These are phyloP conservation scores for Podilymbus podiceps DNA, from an alignment of 2,113 vertebrate species.

Conservation along the genomic window DNA sequence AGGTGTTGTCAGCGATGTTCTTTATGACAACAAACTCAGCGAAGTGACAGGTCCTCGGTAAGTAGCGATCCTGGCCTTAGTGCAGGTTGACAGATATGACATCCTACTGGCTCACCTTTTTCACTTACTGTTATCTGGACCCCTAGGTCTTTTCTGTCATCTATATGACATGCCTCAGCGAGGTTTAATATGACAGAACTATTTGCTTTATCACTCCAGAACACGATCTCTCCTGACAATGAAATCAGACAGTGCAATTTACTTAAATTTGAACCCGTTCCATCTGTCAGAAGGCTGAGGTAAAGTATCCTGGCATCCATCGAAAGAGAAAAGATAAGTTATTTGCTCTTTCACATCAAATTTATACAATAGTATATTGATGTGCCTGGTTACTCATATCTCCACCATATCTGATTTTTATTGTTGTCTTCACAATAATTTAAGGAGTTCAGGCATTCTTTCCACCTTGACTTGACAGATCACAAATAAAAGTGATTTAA, in stretches of 20 bases:
- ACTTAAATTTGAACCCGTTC: constrained; percentile 37
- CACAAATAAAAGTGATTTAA: constrained; percentile 24
- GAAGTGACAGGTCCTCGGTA: constrained; percentile 5
- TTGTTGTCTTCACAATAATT: constrained; percentile 44
- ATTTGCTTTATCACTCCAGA: constrained; percentile 60
- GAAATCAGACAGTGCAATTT: constrained; percentile 59
- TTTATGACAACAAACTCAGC: not conserved
- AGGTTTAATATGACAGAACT: constrained; percentile 74
- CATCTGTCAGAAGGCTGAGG: constrained; percentile 65
- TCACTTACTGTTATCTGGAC: constrained; percentile 76
- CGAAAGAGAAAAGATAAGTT: constrained; percentile 48
- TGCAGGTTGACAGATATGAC: constrained; percentile 61
- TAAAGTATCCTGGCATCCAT: constrained; percentile 69
- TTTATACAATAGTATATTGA: constrained; percentile 43
- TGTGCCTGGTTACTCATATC: constrained; percentile 16
- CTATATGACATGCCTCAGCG: constrained; percentile 22
- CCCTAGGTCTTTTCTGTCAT: constrained; percentile 61
- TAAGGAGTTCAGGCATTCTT: not conserved
- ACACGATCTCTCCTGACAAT: constrained; percentile 55
- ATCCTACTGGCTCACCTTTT: constrained; percentile 69
- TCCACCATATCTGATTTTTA: constrained; percentile 31
- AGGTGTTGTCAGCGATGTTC: not conserved
- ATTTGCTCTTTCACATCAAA: constrained; percentile 69
- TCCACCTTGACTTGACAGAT: constrained; percentile 24
- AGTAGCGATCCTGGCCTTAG: not conserved